phyloP scores from a whole-genome alignment of 2,113 vertebrate species.

The Scolopax mira region DNA sequence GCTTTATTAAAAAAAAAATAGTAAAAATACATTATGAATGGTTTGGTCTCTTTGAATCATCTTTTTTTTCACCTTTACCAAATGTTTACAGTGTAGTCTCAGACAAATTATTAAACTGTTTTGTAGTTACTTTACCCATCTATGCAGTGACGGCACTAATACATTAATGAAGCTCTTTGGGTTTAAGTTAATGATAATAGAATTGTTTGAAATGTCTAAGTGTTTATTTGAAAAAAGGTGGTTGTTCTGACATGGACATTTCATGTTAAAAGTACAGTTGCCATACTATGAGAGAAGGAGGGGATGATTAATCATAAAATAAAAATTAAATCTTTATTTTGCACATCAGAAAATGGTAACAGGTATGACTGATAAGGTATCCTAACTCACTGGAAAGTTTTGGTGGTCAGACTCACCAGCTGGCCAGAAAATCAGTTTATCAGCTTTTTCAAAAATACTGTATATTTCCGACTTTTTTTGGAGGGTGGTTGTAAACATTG shows the following conservation, averaged over 20 bases:
- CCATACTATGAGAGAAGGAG: not conserved
- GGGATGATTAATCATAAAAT: not conserved
- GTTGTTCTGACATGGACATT: not conserved
- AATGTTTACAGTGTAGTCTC: not conserved
- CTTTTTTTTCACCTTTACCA: not conserved
- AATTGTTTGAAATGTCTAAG: not conserved
- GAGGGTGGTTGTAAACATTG: not conserved
- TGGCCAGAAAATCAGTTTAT: not conserved
- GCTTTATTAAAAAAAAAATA: not conserved
- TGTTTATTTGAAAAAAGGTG: not conserved
- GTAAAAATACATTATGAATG: not conserved
- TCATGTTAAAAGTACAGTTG: not conserved
- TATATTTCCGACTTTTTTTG: not conserved
- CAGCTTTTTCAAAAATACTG: not conserved
- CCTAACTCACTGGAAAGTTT: not conserved
- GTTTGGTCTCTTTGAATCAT: slow-evolving; percentile 16
- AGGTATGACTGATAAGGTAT: not conserved
- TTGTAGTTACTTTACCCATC: not conserved
- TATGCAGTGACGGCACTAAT: not conserved
- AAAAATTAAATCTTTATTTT: not conserved
- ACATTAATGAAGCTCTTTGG: not conserved
- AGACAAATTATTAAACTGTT: slow-evolving; percentile 12
- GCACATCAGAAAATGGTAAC: not conserved
- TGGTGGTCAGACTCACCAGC: not conserved
- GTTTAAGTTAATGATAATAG: slow-evolving; percentile 31